phyloP scores from a whole-genome alignment of 1,140 invertebrate species.

The Brachionus koreanus region DNA sequence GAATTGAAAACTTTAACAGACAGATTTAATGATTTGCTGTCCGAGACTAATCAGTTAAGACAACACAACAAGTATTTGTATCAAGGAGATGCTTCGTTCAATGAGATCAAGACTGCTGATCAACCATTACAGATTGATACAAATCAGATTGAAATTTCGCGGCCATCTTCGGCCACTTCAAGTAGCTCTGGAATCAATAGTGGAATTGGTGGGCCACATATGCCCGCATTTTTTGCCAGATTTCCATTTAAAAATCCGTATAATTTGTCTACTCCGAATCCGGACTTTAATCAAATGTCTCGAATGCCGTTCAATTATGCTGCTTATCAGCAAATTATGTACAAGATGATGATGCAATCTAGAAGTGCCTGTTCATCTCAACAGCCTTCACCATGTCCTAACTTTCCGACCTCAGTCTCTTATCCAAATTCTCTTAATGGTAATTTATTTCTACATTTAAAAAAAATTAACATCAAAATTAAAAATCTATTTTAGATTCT shows the following conservation, averaged over 20 bases:
- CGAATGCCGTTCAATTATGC: background rate
- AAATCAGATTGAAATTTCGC: background rate
- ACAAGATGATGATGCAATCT: conserved; percentile 15
- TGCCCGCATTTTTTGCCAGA: background rate
- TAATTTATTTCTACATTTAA: background rate
- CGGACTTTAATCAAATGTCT: background rate
- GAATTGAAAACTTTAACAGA: conserved; percentile 2
- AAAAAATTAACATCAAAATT: background rate
- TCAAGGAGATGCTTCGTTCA: background rate
- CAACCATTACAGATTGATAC: conserved; percentile 16
- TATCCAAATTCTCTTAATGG: background rate
- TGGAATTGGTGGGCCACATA: background rate
- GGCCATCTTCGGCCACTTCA: conserved; percentile 3
- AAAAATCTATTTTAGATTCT: background rate
- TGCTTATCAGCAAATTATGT: background rate
- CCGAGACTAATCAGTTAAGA: background rate
- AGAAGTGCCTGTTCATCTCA: conserved; percentile 8
- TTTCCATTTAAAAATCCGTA: background rate
- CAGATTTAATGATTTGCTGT: background rate
- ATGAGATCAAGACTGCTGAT: background rate
- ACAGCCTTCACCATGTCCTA: background rate
- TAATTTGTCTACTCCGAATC: background rate
- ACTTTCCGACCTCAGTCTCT: background rate
- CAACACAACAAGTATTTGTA: background rate
- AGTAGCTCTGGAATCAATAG: conserved; percentile 15